These are phyloP conservation scores for Amphiura filiformis DNA, from an alignment of 35 echinoderm and acorn worm genomes.

Conservation along the genomic window DNA sequence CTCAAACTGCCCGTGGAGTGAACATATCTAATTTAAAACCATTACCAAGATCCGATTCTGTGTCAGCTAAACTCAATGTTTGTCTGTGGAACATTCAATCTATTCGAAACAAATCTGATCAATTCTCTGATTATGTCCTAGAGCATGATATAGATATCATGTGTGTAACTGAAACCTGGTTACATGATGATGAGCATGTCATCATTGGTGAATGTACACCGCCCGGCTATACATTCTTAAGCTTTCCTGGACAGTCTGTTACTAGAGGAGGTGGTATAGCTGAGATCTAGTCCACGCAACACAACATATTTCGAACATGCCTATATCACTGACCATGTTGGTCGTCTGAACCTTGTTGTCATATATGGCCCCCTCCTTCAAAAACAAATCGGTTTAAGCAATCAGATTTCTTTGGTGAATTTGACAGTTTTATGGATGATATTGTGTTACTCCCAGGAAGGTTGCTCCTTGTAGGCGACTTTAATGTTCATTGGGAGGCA, in stretches of 20 bases:
- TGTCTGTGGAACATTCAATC: neutral
- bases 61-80: too few relatives aligned
- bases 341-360: neutral
- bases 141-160: constrained; percentile 18
- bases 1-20: too few relatives aligned
- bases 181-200: neutral
- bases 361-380: neutral
- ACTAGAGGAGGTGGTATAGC: too few relatives aligned
- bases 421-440: neutral
- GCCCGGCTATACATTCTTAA: neutral
- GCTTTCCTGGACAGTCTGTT: neutral
- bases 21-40: too few relatives aligned
- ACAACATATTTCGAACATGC: constrained; percentile 15
- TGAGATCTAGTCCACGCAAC: neutral
- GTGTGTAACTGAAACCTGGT: constrained; percentile 12
- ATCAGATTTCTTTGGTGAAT: neutral
- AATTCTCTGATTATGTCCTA: neutral
- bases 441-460: neutral
- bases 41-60: too few relatives aligned
- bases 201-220: constrained; percentile 14
- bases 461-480: constrained; percentile 11
- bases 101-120: constrained; percentile 4
- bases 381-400: neutral
- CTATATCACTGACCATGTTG: neutral
- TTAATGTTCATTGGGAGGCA: neutral